Conservation (phyloP, 2,113 vertebrate genomes). For the Apistogramma diplotaenia region DNA sequence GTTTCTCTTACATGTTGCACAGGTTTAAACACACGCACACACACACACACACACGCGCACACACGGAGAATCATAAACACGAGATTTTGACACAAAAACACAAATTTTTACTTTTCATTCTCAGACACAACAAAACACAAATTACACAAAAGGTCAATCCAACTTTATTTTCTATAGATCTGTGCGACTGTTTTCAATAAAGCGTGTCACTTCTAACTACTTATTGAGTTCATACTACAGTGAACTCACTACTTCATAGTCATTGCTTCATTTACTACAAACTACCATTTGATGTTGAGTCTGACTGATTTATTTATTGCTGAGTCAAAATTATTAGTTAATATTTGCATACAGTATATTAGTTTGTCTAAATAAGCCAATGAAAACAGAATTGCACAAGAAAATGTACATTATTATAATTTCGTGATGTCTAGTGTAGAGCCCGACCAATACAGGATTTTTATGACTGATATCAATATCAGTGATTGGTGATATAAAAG, state of each 20-base stretch:
- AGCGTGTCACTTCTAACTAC: background rate
- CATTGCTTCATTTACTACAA: background rate
- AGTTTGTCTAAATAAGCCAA: background rate
- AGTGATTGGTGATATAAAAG: too few species aligned
- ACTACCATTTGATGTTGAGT: background rate
- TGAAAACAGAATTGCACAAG: background rate
- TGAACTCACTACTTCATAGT: background rate
- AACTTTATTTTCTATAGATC: conserved; percentile 48
- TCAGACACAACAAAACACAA: conserved; percentile 57
- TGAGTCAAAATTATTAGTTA: background rate
- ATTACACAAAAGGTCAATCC: conserved; percentile 70
- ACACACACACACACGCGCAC: background rate
- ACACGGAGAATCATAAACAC: background rate
- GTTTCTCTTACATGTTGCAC: conserved; percentile 62
- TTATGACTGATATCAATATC: background rate
- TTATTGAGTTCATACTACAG: background rate
- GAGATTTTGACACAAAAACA: conserved; percentile 30
- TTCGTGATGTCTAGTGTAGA: background rate
- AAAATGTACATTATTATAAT: background rate
- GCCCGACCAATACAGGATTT: background rate
- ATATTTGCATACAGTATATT: background rate
- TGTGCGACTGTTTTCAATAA: background rate
- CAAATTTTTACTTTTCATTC: conserved; percentile 58
- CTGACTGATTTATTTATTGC: background rate
- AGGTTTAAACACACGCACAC: conserved; percentile 40